These are phyloP conservation scores for Anarsia innoxiella DNA, from an alignment of 2,888 invertebrate genomes.

Conservation along the genomic window DNA sequence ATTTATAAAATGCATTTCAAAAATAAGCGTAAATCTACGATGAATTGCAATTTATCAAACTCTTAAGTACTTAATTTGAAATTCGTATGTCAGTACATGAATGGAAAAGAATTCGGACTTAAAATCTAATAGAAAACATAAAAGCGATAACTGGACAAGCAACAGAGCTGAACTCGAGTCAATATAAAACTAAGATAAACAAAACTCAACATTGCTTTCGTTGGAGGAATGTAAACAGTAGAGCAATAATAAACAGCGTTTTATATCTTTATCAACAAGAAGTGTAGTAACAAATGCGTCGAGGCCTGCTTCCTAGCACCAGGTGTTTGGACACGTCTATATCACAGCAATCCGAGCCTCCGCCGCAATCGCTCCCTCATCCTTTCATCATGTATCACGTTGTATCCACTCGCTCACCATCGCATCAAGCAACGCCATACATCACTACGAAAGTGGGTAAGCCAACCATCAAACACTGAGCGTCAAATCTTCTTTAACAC, in stretches of 20 bases:
- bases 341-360: constrained; percentile 20
- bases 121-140: constrained; percentile 49
- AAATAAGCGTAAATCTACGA: constrained; percentile 60
- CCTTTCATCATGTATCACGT: too few relatives aligned
- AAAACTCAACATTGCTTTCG: constrained; percentile 69
- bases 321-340: constrained; percentile 31
- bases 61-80: constrained; percentile 68
- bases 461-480: too few relatives aligned
- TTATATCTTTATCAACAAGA: constrained; percentile 48
- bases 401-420: too few relatives aligned
- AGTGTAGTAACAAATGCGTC: constrained; percentile 59
- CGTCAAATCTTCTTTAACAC: too few relatives aligned
- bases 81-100: constrained; percentile 54
- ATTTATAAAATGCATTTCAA: constrained; percentile 60
- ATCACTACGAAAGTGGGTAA: too few relatives aligned
- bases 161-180: constrained; percentile 49
- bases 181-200: constrained; percentile 64
- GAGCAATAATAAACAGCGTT: constrained; percentile 61
- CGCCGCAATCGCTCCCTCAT: constrained; percentile 1
- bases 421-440: too few relatives aligned
- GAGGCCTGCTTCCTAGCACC: constrained; percentile 67
- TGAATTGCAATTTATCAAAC: constrained; percentile 41
- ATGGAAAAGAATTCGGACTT: constrained; percentile 54
- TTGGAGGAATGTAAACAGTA: constrained; percentile 72
- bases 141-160: constrained; percentile 60